Conservation (phyloP, 2,113 vertebrate species). For the Meleagris gallopavo region DNA sequence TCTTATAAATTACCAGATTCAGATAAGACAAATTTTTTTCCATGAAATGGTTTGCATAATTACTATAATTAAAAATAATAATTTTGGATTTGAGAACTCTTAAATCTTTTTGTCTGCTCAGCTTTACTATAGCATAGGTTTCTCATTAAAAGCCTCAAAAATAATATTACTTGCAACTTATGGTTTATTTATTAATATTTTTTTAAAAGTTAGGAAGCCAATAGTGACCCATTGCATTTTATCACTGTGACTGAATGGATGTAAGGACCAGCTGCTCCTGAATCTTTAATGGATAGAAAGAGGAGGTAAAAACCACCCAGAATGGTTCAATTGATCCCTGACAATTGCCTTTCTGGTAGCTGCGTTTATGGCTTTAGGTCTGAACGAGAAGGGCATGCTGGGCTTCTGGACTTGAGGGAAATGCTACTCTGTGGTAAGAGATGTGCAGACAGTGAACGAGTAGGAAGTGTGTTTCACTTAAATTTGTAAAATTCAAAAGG, state of each 20-base stretch:
- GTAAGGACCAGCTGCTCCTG: background rate
- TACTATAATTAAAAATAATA: conserved; percentile 12
- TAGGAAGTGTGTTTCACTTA: background rate
- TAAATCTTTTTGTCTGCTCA: background rate
- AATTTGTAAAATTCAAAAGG: background rate
- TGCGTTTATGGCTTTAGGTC: background rate
- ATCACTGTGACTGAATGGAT: background rate
- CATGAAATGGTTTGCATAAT: conserved; percentile 1
- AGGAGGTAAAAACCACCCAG: background rate
- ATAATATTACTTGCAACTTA: background rate
- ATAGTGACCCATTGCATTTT: background rate
- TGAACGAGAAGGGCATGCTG: background rate
- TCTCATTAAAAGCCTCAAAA: background rate
- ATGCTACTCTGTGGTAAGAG: background rate
- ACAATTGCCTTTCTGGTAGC: background rate
- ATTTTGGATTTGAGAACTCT: conserved; percentile 4
- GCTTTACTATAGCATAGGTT: background rate
- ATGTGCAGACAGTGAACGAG: background rate
- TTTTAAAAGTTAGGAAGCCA: background rate
- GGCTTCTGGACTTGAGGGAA: background rate
- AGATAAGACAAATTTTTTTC: conserved; percentile 32
- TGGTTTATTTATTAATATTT: background rate
- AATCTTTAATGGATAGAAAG: background rate
- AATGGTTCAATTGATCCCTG: background rate
- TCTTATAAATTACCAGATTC: conserved; percentile 21